Evolutionary conservation across 2,797 vertebrate genomes (phyloP).

Genomic region (Echiichthys vipera): DNA sequence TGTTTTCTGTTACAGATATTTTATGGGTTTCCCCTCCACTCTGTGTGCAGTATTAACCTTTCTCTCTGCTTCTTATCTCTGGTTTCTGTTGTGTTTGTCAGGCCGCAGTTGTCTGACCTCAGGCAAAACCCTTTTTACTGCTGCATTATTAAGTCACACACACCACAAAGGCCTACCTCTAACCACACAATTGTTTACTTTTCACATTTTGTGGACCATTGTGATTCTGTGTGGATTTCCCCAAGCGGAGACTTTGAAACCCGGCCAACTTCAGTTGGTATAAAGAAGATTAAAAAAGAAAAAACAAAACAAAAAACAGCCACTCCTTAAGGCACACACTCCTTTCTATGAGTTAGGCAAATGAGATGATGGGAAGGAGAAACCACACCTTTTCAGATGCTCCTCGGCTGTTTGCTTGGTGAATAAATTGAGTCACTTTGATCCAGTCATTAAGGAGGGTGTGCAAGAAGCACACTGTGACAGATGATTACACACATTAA

Average conservation of each 20-base stretch:
- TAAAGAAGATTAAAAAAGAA: conserved; percentile 52
- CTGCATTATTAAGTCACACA: conserved; percentile 24
- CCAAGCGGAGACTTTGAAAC: conserved; percentile 67
- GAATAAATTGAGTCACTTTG: conserved; percentile 27
- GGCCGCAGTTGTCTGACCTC: conserved; percentile 21
- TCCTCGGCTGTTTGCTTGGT: neutral
- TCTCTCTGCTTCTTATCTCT: conserved; percentile 10
- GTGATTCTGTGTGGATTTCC: conserved; percentile 52
- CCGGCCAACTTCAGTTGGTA: conserved; percentile 76
- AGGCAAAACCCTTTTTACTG: conserved; percentile 37
- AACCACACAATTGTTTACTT: conserved; percentile 55
- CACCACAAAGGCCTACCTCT: conserved; percentile 37
- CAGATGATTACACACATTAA: conserved; percentile 4
- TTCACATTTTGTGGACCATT: conserved; percentile 44
- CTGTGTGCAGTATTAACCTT: neutral
- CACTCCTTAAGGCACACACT: conserved; percentile 65
- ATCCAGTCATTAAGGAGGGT: conserved; percentile 17
- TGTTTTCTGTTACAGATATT: conserved; percentile 11
- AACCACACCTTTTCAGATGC: conserved; percentile 37
- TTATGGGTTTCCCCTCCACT: neutral
- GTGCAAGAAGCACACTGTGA: conserved; percentile 9
- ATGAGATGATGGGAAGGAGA: conserved; percentile 45
- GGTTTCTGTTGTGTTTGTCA: conserved; percentile 24
- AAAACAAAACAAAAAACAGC: conserved; percentile 50
- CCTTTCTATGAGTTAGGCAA: conserved; percentile 55